Evolutionary conservation across 2,797 vertebrate species (phyloP), one percentile per base, ranked within the genome.

Genomic region (Pagetopsis macropterus): DNA sequence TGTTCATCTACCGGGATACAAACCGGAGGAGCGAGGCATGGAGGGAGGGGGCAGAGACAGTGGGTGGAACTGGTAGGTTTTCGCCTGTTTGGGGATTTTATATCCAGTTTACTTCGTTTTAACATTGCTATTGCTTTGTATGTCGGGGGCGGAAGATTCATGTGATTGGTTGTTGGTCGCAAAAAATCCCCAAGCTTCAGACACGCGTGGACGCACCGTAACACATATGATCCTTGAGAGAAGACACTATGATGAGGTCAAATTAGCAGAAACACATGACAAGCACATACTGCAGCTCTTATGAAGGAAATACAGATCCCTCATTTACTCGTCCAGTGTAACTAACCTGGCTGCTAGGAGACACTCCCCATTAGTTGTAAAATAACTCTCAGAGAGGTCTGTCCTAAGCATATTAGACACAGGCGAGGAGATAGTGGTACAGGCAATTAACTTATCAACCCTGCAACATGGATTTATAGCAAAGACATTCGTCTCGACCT

Each of bases 381-480:
- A 92, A 91, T 89, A 92, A 90, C 81, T 90, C 84, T 85, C 65
- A 76, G 62, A 69, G 65, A 81, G 45, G 63, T 23, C 76, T 84
- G 64, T 83, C 86, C 85, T 80, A 37, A 37, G 33, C 33, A 86
- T 88, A 90, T 84, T 72, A 88, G 87, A 90, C 88, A 82, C 78
- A 65, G 79, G 67, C 69, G 57, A 78, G 67, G 73, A 89, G 90
- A 91, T 86, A 91, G 89, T 66, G 17, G 81, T 77, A 81, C 82
- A 88, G 86, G 84, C 90, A 93, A 93, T 93, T 92, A 92, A 93
- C 90, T 92, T 89, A 92, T 92, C 89, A 92, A 88, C 78, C 84
- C 81, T 70, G 75, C 82, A 90, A 84, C 84, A 88, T 85, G 86
- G 91, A 92, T 92, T 93, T 90, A 91, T 88, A 71, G 87, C 80